Conservation (phyloP, 2,113 vertebrate genomes). For the Grammomys dolichurus region DNA sequence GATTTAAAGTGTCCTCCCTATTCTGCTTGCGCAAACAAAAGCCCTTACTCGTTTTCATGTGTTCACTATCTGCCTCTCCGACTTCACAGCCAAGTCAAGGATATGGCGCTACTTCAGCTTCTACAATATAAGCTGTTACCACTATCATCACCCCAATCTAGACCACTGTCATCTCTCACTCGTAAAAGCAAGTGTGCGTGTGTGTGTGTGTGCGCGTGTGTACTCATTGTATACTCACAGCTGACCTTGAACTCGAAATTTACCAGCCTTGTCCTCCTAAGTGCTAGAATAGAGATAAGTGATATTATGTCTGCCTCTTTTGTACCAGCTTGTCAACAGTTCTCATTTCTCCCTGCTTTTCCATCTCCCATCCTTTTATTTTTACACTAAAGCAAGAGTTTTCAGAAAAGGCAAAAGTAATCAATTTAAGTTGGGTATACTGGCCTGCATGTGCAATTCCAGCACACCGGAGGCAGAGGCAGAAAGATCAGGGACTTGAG, state of each 20-base stretch:
- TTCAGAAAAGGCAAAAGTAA: conserved; percentile 40
- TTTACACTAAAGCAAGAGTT: not conserved
- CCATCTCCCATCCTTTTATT: not conserved
- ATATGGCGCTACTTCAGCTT: not conserved
- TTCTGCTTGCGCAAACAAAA: not conserved
- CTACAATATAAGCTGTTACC: not conserved
- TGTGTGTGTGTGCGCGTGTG: not conserved
- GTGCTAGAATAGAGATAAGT: not conserved
- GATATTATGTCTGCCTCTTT: not conserved
- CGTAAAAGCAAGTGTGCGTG: not conserved
- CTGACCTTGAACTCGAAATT: not conserved
- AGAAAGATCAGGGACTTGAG: not conserved
- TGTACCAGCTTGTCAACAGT: not conserved
- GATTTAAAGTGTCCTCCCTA: conserved; percentile 1
- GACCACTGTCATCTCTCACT: not conserved
- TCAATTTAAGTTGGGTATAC: not conserved
- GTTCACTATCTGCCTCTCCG: not conserved
- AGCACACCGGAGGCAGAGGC: not conserved
- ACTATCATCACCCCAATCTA: not conserved
- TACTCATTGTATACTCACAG: not conserved
- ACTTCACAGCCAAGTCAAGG: not conserved
- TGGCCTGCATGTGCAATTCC: not conserved
- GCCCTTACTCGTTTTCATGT: not conserved
- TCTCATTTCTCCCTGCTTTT: not conserved
- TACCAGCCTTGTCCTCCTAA: not conserved